phyloP scores from a whole-genome alignment of 2,888 invertebrate genomes.

The Tuberolachnus salignus region DNA sequence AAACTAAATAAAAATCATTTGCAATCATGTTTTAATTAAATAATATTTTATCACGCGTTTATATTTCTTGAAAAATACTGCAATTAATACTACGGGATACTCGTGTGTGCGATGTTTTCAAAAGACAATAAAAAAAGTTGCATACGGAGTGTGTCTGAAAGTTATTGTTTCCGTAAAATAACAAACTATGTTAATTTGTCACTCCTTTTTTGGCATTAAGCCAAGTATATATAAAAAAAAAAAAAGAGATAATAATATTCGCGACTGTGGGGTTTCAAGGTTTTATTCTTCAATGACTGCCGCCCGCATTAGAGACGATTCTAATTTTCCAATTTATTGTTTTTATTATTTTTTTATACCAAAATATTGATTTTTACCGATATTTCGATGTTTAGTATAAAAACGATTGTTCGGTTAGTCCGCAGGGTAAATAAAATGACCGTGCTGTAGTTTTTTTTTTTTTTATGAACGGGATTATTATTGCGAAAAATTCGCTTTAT shows the following conservation, averaged over 20 bases:
- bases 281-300: background rate
- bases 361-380: no score
- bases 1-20: background rate
- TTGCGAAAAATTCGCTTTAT: no score
- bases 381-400: no score
- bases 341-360: background rate
- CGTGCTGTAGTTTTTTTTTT: no score
- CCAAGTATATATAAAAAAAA: constrained; percentile 11
- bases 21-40: no score
- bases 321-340: background rate
- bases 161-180: constrained; percentile 20
- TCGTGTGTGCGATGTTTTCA: background rate
- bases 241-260: background rate
- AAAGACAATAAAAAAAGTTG: constrained; percentile 3
- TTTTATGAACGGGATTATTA: no score
- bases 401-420: no score
- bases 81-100: background rate
- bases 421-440: no score
- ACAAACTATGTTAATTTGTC: constrained; percentile 45
- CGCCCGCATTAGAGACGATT: background rate
- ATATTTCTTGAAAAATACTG: background rate
- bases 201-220: background rate
- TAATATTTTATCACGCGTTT: background rate
- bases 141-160: background rate
- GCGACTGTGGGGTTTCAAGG: background rate